Base-by-base conservation (phyloP, 2,888 invertebrate genomes). In the Pegoplata infirma region DNA sequence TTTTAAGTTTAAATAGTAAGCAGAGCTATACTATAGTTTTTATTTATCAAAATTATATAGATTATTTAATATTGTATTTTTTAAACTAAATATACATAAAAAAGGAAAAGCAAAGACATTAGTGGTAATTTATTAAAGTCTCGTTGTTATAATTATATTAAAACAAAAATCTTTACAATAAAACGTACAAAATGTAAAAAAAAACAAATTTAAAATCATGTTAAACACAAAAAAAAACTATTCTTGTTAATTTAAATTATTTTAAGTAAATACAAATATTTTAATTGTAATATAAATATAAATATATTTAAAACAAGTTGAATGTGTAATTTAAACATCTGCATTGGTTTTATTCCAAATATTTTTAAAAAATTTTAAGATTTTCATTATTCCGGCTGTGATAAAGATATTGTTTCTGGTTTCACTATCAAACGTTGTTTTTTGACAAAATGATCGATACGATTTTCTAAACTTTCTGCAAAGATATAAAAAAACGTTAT, bases 401-500 rank as follows among this genome's bases (percentile, higher is more conserved):
- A n/a, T 12, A 36, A 23, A 3, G 12, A 2, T 8, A 47, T 8
- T 4, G 8, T 25, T 16, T 71, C 64, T 4, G 68, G 3, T 25
- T 82, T 82, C 0, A 87, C 80, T 23, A 87, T 73, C 36, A 89
- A 81, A 86, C 92, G 92, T 84, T 92, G 91, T 84, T 93, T 93
- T 86, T 95, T 96, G 6, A 92, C 91, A 85, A 92, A 95, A 88
- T 95, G 93, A 82, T 94, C 91, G 59, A 97, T 94, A 82, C 94
- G 92, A 83, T 94, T 93, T 89, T 97, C 96, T 79, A 97, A 90
- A 84, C 95, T 96, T 47, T 94, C 96, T 96, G 91, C 40, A 92
- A 92, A 84, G n/a, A n/a, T n/a, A n/a, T n/a, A n/a, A n/a, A n/a
- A n/a, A n/a, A n/a, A n/a, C n/a, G n/a, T n/a, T n/a, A n/a, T n/a